Percentiles rank a stretch among this genome's conserved stretches.
Conservation (phyloP, 2,797 vertebrate species). For the Harpagifer antarcticus region DNA sequence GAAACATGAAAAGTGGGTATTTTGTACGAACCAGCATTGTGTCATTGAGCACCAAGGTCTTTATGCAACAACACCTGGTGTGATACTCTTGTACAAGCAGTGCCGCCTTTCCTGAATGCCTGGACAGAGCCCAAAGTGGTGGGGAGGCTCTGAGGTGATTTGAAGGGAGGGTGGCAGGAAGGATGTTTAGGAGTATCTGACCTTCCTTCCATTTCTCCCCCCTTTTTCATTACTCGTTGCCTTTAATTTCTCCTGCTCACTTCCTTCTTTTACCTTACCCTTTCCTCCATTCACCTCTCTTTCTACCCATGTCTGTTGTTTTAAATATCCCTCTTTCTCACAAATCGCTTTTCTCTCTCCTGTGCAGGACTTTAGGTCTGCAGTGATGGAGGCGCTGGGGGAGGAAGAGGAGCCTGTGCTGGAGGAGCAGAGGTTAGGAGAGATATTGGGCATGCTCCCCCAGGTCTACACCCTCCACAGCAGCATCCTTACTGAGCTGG, state of each 20-base stretch:
- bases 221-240: conserved; percentile 56
- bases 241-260: conserved; percentile 55
- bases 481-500: conserved; percentile 90
- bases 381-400: conserved; percentile 79
- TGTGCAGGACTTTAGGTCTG: conserved; percentile 89
- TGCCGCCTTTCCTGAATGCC: conserved; percentile 74
- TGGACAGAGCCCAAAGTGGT: conserved; percentile 68
- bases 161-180: conserved; percentile 74
- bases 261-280: conserved; percentile 38
- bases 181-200: conserved; percentile 82
- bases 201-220: conserved; percentile 69
- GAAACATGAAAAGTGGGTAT: conserved; percentile 36
- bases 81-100: conserved; percentile 55
- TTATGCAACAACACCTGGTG: conserved; percentile 78
- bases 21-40: conserved; percentile 36
- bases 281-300: conserved; percentile 33
- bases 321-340: conserved; percentile 9
- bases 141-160: conserved; percentile 56
- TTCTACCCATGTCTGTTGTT: conserved; percentile 12
- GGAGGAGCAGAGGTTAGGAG: conserved; percentile 86
- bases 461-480: conserved; percentile 90
- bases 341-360: conserved; percentile 20
- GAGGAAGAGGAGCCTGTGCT: conserved; percentile 82
- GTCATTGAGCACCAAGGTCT: conserved; percentile 66
- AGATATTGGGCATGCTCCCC: conserved; percentile 89